A percentile compares a stretch with the other conserved stretches of the same genome.
phyloP scores from a whole-genome alignment of 2,797 vertebrate species.

The Tadarida brasiliensis region DNA sequence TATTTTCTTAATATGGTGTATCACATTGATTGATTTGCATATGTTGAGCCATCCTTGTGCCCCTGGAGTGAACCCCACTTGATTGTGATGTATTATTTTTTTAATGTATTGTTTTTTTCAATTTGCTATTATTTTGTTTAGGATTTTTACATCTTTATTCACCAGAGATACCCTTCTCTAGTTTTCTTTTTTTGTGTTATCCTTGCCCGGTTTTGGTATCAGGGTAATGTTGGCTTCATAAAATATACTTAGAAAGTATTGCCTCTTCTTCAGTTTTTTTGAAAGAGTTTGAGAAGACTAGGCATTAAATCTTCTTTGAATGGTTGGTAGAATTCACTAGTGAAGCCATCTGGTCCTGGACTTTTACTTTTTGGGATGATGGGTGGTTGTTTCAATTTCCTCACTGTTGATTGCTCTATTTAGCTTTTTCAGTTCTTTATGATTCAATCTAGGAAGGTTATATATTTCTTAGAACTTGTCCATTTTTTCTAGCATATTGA shows the following conservation, averaged over 20 bases:
- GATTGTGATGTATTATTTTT: background rate
- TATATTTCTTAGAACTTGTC: background rate
- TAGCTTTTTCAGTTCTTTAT: background rate
- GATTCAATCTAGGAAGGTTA: background rate
- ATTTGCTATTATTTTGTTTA: background rate
- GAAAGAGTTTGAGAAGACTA: background rate
- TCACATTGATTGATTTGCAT: background rate
- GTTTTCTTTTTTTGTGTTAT: background rate
- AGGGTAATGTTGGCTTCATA: background rate
- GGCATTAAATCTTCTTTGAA: background rate
- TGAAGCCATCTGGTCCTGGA: background rate
- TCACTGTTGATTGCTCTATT: background rate
- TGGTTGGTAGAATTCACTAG: background rate
- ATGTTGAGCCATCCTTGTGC: background rate
- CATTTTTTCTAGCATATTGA: background rate
- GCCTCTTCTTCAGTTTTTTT: background rate
- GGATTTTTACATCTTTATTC: background rate
- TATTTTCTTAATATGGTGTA: background rate
- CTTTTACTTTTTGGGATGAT: background rate
- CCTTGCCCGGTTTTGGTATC: background rate
- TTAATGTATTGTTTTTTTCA: background rate
- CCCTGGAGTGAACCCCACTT: background rate
- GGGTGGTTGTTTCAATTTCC: background rate
- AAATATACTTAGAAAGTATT: background rate
- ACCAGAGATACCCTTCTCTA: background rate